phyloP scores from a whole-genome alignment of 2,797 vertebrate genomes.

The Helicolenus hilgendorfi region DNA sequence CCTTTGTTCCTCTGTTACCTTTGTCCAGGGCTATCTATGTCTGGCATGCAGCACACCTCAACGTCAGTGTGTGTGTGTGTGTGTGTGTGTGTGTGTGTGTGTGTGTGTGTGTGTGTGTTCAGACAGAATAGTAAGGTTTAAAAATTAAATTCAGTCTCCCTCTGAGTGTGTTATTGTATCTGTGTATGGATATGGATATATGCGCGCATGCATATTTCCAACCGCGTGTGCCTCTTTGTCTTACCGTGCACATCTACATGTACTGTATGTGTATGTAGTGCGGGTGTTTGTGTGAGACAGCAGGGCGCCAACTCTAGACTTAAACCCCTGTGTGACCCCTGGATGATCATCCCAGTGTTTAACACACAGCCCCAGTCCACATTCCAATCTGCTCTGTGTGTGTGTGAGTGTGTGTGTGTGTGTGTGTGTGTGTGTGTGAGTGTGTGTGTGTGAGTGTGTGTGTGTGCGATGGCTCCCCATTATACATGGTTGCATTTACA shows the following conservation, averaged over 20 bases:
- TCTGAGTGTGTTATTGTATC: neutral
- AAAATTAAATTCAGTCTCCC: neutral
- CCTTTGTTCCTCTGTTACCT: conserved; percentile 48
- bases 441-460: neutral
- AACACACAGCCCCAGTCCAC: conserved; percentile 35
- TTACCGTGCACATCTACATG: neutral
- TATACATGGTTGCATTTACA: conserved; percentile 15
- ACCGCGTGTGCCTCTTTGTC: neutral
- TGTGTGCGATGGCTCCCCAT: neutral
- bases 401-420: neutral
- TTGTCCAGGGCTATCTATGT: conserved; percentile 37
- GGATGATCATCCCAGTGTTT: conserved; percentile 33
- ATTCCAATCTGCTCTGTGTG: conserved; percentile 26
- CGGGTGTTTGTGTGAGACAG: conserved; percentile 32
- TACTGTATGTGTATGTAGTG: neutral
- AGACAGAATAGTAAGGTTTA: neutral
- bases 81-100: conserved; percentile 2
- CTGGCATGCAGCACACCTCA: neutral
- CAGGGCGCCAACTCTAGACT: conserved; percentile 36
- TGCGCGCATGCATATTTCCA: neutral
- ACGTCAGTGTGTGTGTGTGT: neutral
- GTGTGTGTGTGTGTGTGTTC: conserved; percentile 8
- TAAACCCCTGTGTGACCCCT: conserved; percentile 37
- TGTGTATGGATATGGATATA: neutral
- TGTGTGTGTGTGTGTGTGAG: conserved; percentile 7